These are phyloP conservation scores for Hozukius guyotensis DNA, from an alignment of 2,797 vertebrate species.

Conservation along the genomic window DNA sequence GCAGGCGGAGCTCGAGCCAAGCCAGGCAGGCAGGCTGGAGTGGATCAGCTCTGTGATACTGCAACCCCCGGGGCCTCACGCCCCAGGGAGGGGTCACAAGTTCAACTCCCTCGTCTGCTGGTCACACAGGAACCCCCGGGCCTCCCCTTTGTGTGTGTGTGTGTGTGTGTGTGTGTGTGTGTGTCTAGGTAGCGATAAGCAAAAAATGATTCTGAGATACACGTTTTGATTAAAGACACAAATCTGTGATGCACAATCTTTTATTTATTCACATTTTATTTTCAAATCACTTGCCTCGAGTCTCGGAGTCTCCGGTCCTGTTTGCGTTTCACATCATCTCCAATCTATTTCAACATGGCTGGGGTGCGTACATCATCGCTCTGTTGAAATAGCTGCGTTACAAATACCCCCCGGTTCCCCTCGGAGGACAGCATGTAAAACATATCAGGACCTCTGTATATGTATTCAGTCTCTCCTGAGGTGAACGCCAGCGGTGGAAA, in stretches of 20 bases:
- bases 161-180: slow-evolving; percentile 24
- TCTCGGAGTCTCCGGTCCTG: slow-evolving; percentile 43
- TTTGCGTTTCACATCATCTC: slow-evolving; percentile 78
- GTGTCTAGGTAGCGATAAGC: slow-evolving; percentile 8
- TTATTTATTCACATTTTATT: slow-evolving; percentile 19
- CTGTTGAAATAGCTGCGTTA: slow-evolving; percentile 66
- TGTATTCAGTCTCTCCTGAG: slow-evolving; percentile 75
- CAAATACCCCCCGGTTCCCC: slow-evolving; percentile 64
- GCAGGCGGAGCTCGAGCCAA: slow-evolving; percentile 54
- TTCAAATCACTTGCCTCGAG: slow-evolving; percentile 9
- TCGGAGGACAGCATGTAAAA: slow-evolving; percentile 76
- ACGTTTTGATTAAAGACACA: slow-evolving; percentile 10
- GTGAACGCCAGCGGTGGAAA: slow-evolving; percentile 52
- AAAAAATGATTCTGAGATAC: background rate
- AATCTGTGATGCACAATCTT: background rate
- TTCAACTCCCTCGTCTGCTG: slow-evolving; percentile 80
- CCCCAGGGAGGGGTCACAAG: slow-evolving; percentile 82
- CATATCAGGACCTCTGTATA: slow-evolving; percentile 76
- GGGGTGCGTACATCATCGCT: slow-evolving; percentile 73
- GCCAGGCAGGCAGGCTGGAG: slow-evolving; percentile 73
- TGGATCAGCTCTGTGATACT: slow-evolving; percentile 81
- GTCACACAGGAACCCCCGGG: slow-evolving; percentile 76
- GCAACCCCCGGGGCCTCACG: slow-evolving; percentile 72
- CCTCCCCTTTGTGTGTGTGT: slow-evolving; percentile 43
- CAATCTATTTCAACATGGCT: slow-evolving; percentile 75